Conservation (phyloP, 2,797 vertebrate genomes). For the Macropus fuliginosus region DNA sequence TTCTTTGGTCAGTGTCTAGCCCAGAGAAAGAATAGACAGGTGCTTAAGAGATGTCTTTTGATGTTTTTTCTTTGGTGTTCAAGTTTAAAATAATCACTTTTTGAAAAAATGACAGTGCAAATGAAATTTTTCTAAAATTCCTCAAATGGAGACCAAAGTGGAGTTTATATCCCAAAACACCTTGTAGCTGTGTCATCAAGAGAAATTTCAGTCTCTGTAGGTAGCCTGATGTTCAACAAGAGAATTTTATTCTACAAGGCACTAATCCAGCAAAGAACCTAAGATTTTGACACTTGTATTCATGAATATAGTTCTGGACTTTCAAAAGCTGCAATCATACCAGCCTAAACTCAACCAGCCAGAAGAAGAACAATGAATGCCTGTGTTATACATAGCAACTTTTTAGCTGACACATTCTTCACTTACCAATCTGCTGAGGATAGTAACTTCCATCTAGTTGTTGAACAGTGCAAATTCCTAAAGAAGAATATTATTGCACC, state of each 20-base stretch:
- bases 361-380: not conserved
- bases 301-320: not conserved
- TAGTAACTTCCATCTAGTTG: not conserved
- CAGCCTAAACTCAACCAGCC: not conserved
- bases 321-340: not conserved
- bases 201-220: not conserved
- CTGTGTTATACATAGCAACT: not conserved
- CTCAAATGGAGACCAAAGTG: constrained; percentile 11
- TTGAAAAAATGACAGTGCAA: constrained; percentile 26
- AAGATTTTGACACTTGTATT: not conserved
- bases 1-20: not conserved
- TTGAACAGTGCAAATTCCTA: constrained; percentile 22
- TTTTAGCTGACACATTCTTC: not conserved
- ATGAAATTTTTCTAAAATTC: constrained; percentile 34
- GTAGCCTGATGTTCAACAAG: constrained; percentile 2
- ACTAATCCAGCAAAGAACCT: not conserved
- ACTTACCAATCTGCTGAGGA: not conserved
- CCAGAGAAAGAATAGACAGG: not conserved
- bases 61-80: constrained; percentile 14
- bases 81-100: constrained; percentile 29
- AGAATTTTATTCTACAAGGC: not conserved
- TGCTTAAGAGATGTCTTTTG: constrained; percentile 27
- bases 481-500: constrained; percentile 5
- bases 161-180: not conserved
- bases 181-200: constrained; percentile 9